Conservation (phyloP, 2,797 vertebrate genomes). For the Leucoraja ocellata region DNA sequence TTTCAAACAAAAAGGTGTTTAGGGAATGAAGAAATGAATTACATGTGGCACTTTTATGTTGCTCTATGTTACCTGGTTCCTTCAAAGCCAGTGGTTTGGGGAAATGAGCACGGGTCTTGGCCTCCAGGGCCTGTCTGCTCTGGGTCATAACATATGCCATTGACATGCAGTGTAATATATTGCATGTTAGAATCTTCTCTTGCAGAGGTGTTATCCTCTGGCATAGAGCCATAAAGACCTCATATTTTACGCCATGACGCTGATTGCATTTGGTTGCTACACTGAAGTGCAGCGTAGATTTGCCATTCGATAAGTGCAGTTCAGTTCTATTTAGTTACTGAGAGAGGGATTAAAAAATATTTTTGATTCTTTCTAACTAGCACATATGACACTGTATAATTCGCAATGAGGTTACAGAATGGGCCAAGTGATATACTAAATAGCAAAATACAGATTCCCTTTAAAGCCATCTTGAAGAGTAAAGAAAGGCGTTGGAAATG, state of each 20-base stretch:
- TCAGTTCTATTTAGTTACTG: not conserved
- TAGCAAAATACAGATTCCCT: too few relatives aligned
- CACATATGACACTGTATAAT: too few relatives aligned
- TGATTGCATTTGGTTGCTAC: too few relatives aligned
- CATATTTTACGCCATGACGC: not conserved
- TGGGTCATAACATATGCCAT: too few relatives aligned
- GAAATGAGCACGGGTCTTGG: too few relatives aligned
- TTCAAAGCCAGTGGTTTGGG: not conserved
- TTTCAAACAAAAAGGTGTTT: not conserved
- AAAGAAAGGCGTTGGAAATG: not conserved
- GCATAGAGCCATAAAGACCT: not conserved
- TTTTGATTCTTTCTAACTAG: not conserved
- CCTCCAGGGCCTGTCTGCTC: too few relatives aligned
- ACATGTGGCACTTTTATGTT: too few relatives aligned
- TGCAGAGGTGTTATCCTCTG: not conserved
- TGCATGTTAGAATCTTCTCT: too few relatives aligned
- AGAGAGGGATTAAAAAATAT: not conserved
- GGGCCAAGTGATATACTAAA: too few relatives aligned
- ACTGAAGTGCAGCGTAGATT: too few relatives aligned
- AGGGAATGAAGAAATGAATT: not conserved
- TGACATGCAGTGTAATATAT: too few relatives aligned
- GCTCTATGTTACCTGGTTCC: not conserved
- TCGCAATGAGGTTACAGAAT: too few relatives aligned
- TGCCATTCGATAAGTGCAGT: not conserved
- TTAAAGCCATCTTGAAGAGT: not conserved